These are phyloP conservation scores for Equus przewalskii DNA, from an alignment of 2,113 vertebrate species.

Conservation along the genomic window DNA sequence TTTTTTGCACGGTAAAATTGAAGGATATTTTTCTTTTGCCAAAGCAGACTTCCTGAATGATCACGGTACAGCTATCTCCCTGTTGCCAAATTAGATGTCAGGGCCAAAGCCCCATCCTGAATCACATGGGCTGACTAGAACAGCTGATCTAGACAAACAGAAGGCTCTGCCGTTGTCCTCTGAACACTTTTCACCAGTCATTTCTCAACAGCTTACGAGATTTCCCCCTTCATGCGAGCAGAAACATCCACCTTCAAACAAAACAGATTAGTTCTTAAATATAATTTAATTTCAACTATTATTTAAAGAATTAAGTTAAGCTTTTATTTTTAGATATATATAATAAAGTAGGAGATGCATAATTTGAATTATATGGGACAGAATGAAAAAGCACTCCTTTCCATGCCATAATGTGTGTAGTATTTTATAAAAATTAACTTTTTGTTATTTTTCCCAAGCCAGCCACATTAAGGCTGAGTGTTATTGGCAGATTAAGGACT, in stretches of 20 bases:
- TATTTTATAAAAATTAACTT: slow-evolving; percentile 71
- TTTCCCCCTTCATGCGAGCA: neutral
- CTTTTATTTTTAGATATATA: neutral
- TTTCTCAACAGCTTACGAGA: neutral
- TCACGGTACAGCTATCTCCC: neutral
- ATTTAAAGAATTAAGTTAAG: slow-evolving; percentile 41
- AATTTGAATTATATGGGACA: slow-evolving; percentile 18
- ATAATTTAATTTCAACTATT: slow-evolving; percentile 49
- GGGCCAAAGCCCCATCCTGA: neutral
- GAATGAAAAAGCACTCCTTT: slow-evolving; percentile 18
- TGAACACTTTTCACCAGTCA: neutral
- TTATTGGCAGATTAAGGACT: slow-evolving; percentile 88
- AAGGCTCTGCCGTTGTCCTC: neutral
- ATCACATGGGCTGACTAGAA: neutral
- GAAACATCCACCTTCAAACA: neutral
- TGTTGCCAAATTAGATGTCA: slow-evolving; percentile 32
- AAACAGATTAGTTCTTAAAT: slow-evolving; percentile 42
- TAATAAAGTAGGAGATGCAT: neutral
- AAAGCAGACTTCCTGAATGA: slow-evolving; percentile 39
- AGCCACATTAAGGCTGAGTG: slow-evolving; percentile 85
- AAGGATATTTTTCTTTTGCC: slow-evolving; percentile 53
- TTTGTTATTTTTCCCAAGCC: slow-evolving; percentile 84
- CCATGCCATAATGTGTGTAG: neutral
- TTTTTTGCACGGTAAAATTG: slow-evolving; percentile 10
- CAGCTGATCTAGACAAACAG: neutral